Evolutionary conservation across 2,797 vertebrate species (phyloP).

Genomic region (Botia kubotai): DNA sequence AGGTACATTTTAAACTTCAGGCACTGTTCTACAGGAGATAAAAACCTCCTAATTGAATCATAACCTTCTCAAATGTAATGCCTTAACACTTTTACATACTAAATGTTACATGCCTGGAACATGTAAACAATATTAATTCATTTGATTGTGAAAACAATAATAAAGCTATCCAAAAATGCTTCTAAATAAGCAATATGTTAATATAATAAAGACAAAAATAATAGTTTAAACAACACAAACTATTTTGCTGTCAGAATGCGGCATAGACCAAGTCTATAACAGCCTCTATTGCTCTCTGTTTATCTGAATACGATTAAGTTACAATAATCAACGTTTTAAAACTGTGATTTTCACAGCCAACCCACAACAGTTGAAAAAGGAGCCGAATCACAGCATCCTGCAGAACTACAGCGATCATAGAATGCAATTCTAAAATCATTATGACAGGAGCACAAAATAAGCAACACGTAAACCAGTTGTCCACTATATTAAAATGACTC

Average conservation of each 20-base stretch:
- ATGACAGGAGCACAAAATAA: background rate
- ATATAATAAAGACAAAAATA: conserved; percentile 40
- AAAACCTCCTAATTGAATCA: conserved; percentile 54
- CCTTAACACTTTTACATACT: conserved; percentile 24
- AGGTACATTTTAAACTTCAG: conserved; percentile 40
- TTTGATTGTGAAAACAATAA: conserved; percentile 26
- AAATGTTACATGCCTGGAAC: conserved; percentile 36
- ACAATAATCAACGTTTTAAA: background rate
- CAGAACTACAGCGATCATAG: background rate
- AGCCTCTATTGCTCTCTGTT: conserved; percentile 4
- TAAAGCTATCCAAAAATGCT: conserved; percentile 55
- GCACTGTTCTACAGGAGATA: conserved; percentile 40
- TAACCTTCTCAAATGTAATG: conserved; percentile 49
- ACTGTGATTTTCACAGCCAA: conserved; percentile 3
- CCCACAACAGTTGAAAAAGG: background rate
- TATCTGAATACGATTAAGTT: background rate
- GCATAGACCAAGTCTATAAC: conserved; percentile 54
- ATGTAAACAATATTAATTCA: conserved; percentile 43
- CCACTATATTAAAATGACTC: conserved; percentile 65
- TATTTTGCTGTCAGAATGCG: background rate
- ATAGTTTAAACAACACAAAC: conserved; percentile 16
- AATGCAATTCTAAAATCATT: background rate
- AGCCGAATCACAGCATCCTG: background rate
- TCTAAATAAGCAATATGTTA: conserved; percentile 49
- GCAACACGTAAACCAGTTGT: conserved; percentile 17